Evolutionary conservation across 2,113 vertebrate species (phyloP), one percentile per base, ranked within the genome.

Genomic region (Panthera tigris): DNA sequence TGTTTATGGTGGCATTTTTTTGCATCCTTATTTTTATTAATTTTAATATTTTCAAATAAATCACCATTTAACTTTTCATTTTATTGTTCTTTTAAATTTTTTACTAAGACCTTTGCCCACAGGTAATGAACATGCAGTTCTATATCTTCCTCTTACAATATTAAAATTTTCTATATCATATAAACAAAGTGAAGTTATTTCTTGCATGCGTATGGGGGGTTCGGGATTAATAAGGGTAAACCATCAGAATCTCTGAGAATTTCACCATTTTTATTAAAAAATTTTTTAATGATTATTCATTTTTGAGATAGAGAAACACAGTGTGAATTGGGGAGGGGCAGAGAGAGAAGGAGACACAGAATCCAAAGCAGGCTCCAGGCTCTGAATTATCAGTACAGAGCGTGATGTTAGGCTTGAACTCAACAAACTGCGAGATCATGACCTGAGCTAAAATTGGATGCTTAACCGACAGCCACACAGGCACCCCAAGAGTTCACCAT

Each of bases 191-290:
- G 74, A 91, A 85, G 5, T 31, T 65, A 52, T 55, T 83, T 86
- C 66, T n/a, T 90, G 8, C 4, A 52, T 41, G 3, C 52, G 7
- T 84, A 4, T 63, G 0, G 1, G 0, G 2, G 1, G 2, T 3
- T 57, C 4, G 84, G 23, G 4, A 11, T 81, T 52, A 45, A 57
- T 85, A 76, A 78, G 12, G 74, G 79, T 66, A 86, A 73, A 48
- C 1, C 13, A 66, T 80, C 18, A 81, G 36, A 86, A 68, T 57
- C 9, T 91, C 82, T 45, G 16, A 76, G 80, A 19, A 82, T 5
- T 81, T 87, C 25, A 74, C 10, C 1, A 39, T 68, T 86, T 57
- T 57, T 57, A 55, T 55, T 55, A 55, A 52, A 50, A 52, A 16
- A 7, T 19, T 55, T 19, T 52, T 52, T 57, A 57, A 19, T 57